phyloP scores from a whole-genome alignment of 2,113 vertebrate genomes.

The Corydoras maculifer region DNA sequence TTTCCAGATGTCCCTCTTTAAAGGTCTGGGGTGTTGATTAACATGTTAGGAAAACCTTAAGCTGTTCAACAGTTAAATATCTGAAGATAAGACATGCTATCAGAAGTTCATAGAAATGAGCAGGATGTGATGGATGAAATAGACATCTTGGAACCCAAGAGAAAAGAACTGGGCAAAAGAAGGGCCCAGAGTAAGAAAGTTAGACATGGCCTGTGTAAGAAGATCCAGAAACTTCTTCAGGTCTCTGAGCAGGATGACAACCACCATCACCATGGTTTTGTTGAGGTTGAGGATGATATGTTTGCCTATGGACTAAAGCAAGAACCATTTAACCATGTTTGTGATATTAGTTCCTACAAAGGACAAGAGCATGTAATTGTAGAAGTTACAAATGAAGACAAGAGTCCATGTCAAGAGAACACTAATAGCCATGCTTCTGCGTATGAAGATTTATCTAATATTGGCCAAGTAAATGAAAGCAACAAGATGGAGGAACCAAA shows the following conservation, averaged over 20 bases:
- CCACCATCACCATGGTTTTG: slow-evolving; percentile 54
- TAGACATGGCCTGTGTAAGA: slow-evolving; percentile 53
- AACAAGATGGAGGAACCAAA: slow-evolving; percentile 53
- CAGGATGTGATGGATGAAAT: slow-evolving; percentile 61
- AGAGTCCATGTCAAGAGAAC: slow-evolving; percentile 51
- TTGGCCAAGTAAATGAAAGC: slow-evolving; percentile 44
- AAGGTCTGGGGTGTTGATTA: slow-evolving; percentile 22
- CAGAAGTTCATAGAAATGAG: slow-evolving; percentile 66
- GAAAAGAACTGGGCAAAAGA: slow-evolving; percentile 61
- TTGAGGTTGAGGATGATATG: slow-evolving; percentile 61
- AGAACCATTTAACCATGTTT: slow-evolving; percentile 48
- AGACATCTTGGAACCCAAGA: slow-evolving; percentile 52
- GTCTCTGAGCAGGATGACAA: slow-evolving; percentile 60
- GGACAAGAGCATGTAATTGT: slow-evolving; percentile 39
- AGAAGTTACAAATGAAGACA: slow-evolving; percentile 50
- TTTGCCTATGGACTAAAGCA: slow-evolving; percentile 59
- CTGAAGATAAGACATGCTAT: slow-evolving; percentile 62
- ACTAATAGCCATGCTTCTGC: slow-evolving; percentile 43
- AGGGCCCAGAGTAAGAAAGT: slow-evolving; percentile 60
- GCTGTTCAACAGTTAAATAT: slow-evolving; percentile 38
- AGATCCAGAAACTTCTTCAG: slow-evolving; percentile 73
- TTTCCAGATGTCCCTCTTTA: background rate
- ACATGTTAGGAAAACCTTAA: slow-evolving; percentile 40
- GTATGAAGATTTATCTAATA: slow-evolving; percentile 33
- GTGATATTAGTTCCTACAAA: slow-evolving; percentile 32